Conservation (phyloP, 2,797 vertebrate genomes). For the Nasua narica region DNA sequence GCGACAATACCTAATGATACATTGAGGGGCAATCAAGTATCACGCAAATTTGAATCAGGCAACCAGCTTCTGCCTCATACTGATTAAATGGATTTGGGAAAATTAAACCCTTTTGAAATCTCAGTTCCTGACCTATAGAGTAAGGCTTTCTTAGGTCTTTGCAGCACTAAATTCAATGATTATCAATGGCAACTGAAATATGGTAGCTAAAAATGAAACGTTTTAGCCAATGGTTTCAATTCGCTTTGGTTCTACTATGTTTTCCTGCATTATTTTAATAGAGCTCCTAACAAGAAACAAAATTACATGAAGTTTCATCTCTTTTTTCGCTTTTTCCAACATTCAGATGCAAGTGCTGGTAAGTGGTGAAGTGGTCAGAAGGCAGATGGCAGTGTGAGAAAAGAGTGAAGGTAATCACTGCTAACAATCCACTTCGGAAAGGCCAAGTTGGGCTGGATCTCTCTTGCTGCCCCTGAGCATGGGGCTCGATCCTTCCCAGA, state of each 20-base stretch:
- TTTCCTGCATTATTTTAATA: background rate
- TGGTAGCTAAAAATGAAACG: background rate
- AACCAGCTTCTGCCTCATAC: background rate
- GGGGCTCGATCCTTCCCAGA: background rate
- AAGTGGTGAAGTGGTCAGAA: background rate
- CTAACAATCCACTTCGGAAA: background rate
- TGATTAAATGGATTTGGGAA: background rate
- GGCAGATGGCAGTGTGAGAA: background rate
- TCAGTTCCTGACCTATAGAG: background rate
- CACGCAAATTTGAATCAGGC: background rate
- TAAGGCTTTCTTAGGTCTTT: background rate
- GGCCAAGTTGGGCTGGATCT: too few relatives aligned
- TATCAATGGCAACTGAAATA: background rate
- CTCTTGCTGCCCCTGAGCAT: too few relatives aligned
- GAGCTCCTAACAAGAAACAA: background rate
- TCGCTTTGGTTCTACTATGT: background rate
- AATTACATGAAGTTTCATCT: background rate
- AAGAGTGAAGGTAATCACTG: background rate
- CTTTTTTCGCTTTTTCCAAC: background rate
- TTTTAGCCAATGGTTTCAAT: background rate
- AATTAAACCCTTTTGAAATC: conserved; percentile 21
- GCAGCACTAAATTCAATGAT: background rate
- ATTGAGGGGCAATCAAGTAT: background rate
- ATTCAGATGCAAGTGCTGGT: background rate
- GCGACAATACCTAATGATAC: background rate